These are phyloP conservation scores for Drosophila elegans DNA, from an alignment of 1,140 invertebrate genomes.

Conservation along the genomic window DNA sequence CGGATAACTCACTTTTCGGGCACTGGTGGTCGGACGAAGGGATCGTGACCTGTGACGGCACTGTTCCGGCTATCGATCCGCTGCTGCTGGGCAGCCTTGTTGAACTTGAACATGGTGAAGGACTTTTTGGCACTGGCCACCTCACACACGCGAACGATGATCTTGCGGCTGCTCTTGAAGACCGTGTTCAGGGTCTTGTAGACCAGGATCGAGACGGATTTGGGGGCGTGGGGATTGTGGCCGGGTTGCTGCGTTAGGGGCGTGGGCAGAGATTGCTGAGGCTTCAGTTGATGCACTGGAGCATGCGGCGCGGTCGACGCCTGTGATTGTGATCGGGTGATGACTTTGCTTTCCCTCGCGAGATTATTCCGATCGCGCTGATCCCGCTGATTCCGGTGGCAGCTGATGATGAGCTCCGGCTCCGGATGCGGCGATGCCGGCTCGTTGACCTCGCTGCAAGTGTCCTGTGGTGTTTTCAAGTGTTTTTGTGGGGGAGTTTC, in stretches of 20 bases:
- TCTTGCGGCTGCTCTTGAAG: constrained; percentile 84
- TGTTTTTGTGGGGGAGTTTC: constrained; percentile 34
- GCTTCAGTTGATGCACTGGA: constrained; percentile 81
- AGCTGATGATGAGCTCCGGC: constrained; percentile 76
- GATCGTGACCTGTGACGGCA: constrained; percentile 90
- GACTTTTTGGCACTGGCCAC: constrained; percentile 84
- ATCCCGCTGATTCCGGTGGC: constrained; percentile 54
- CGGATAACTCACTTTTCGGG: constrained; percentile 85
- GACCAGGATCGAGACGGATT: constrained; percentile 83
- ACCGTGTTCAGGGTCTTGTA: constrained; percentile 84
- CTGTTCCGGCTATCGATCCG: constrained; percentile 87
- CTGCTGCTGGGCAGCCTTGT: constrained; percentile 89
- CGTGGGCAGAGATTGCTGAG: constrained; percentile 76
- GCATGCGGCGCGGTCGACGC: constrained; percentile 73
- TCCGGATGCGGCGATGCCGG: constrained; percentile 64
- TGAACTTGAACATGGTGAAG: constrained; percentile 90
- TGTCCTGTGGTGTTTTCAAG: constrained; percentile 62
- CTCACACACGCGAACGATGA: constrained; percentile 84
- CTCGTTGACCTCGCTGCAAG: constrained; percentile 61
- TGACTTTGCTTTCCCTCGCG: constrained; percentile 65
- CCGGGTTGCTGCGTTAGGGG: constrained; percentile 57
- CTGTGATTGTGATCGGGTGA: constrained; percentile 83
- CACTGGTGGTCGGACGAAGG: constrained; percentile 89
- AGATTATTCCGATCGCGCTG: constrained; percentile 40
- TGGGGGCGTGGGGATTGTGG: constrained; percentile 59